Percentiles rank a stretch among this genome's conserved stretches.
Evolutionary conservation across 2,797 vertebrate genomes (phyloP).

Genomic region (Cyclopterus lumpus): DNA sequence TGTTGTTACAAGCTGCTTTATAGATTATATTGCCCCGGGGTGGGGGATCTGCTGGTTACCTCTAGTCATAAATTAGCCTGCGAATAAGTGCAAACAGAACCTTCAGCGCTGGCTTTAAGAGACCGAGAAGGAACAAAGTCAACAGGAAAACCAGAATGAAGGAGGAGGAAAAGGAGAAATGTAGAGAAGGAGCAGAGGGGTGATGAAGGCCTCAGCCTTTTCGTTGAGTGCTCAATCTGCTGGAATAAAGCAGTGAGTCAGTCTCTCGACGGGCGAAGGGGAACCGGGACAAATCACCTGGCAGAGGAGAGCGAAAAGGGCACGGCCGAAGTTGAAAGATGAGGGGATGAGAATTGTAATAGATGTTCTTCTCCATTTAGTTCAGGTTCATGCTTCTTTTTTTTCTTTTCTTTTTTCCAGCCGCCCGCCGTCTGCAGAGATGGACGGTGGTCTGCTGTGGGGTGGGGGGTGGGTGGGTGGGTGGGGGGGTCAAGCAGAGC

Average conservation of each 20-base stretch:
- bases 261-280: constrained; percentile 63
- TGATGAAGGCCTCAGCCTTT: constrained; percentile 66
- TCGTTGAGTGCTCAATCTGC: constrained; percentile 68
- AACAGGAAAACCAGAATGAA: constrained; percentile 5
- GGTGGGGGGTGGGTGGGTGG: neutral
- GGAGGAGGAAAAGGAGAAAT: constrained; percentile 5
- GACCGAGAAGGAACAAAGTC: constrained; percentile 13
- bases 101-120: constrained; percentile 1
- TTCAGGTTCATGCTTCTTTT: constrained; percentile 66
- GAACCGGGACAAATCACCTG: constrained; percentile 70
- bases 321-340: constrained; percentile 73
- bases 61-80: constrained; percentile 19
- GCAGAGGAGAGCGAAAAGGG: constrained; percentile 66
- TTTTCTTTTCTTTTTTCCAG: constrained; percentile 22
- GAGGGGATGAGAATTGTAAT: constrained; percentile 71
- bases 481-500: constrained; percentile 58
- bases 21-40: neutral
- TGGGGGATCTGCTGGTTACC: neutral
- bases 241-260: constrained; percentile 67
- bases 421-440: constrained; percentile 51
- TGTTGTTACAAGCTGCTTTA: neutral
- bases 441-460: constrained; percentile 45
- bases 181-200: constrained; percentile 35
- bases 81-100: neutral
- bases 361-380: constrained; percentile 74